Evolutionary conservation across 2,888 invertebrate genomes (phyloP).

Genomic region (Epistrophe grossulariae): DNA sequence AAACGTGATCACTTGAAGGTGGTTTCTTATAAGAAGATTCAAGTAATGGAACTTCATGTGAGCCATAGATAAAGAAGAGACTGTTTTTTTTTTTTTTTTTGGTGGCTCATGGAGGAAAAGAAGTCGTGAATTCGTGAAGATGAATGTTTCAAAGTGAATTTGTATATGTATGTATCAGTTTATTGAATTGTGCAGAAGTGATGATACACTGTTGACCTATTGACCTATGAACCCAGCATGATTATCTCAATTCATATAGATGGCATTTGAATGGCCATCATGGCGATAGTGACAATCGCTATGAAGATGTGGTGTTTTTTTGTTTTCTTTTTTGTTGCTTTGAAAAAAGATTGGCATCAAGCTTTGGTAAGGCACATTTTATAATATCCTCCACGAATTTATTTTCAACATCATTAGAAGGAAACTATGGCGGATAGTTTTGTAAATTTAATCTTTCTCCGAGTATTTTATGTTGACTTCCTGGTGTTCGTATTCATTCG

Average conservation of each 20-base stretch:
- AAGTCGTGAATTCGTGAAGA: constrained; percentile 6
- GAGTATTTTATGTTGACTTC: constrained; percentile 1
- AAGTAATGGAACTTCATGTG: constrained; percentile 50
- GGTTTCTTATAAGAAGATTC: constrained; percentile 50
- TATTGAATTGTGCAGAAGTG: constrained; percentile 51
- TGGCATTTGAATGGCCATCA: constrained; percentile 59
- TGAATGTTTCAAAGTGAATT: constrained; percentile 21
- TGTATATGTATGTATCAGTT: constrained; percentile 1
- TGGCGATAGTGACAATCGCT: constrained; percentile 10
- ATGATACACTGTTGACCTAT: constrained; percentile 59
- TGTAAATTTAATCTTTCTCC: background rate
- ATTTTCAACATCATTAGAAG: background rate
- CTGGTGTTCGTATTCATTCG: background rate
- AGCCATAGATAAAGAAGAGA: background rate
- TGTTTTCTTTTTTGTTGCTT: background rate
- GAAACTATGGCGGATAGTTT: background rate
- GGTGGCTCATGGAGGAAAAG: background rate
- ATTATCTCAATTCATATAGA: constrained; percentile 49
- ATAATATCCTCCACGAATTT: background rate
- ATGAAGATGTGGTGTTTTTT: background rate
- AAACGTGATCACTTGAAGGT: constrained; percentile 72
- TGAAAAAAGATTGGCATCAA: background rate
- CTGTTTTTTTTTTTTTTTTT: background rate
- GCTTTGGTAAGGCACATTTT: too few species aligned
- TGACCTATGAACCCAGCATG: constrained; percentile 46